Percentiles rank a stretch among this genome's conserved stretches.
phyloP scores from a whole-genome alignment of 2,888 invertebrate genomes.

The Nomada goodeniana region DNA sequence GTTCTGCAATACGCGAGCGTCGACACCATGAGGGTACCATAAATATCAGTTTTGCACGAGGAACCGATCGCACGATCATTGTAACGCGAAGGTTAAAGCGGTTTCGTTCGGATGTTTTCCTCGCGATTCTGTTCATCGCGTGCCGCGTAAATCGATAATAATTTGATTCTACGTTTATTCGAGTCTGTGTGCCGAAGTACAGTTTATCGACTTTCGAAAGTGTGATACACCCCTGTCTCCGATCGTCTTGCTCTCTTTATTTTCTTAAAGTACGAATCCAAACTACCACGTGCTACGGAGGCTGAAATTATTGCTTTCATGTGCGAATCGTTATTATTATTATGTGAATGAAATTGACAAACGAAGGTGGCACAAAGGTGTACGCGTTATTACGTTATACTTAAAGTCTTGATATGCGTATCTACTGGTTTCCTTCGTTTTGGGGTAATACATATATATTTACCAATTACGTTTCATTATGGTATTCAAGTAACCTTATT shows the following conservation, averaged over 20 bases:
- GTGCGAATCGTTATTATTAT: not conserved
- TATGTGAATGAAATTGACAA: too few species aligned
- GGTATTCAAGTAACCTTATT: too few species aligned
- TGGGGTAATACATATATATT: too few species aligned
- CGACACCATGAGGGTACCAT: constrained; percentile 60
- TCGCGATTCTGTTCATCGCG: constrained; percentile 19
- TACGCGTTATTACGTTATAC: too few species aligned
- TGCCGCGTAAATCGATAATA: constrained; percentile 32
- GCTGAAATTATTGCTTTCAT: not conserved
- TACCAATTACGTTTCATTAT: too few species aligned
- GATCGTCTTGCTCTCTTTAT: not conserved
- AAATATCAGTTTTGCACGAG: constrained; percentile 66
- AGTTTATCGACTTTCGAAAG: not conserved
- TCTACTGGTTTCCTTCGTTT: too few species aligned
- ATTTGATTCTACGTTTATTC: constrained; percentile 30
- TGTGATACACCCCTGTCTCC: not conserved
- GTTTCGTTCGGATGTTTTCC: not conserved
- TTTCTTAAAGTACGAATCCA: not conserved
- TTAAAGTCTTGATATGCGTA: too few species aligned
- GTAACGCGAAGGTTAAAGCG: constrained; percentile 44
- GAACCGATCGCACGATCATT: constrained; percentile 58
- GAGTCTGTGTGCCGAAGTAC: not conserved
- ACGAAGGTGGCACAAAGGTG: too few species aligned
- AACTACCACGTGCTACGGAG: not conserved
- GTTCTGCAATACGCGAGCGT: constrained; percentile 50